These are phyloP conservation scores for human (Homo sapiens) DNA, from an alignment of 2,113 vertebrate species.

Conservation along the genomic window DNA sequence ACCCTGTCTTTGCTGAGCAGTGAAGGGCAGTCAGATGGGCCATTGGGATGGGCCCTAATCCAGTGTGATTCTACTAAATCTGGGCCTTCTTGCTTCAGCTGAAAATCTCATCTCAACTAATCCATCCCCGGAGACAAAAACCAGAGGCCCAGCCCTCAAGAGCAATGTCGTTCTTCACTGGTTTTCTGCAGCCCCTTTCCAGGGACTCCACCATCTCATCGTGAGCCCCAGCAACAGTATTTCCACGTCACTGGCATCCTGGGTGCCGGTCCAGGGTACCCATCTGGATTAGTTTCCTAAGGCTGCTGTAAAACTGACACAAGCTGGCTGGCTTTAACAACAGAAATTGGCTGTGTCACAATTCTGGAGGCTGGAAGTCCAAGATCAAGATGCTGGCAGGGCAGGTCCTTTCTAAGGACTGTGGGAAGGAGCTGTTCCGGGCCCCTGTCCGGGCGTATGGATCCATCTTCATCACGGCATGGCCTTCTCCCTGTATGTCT, in stretches of 20 bases:
- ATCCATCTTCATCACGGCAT: neutral
- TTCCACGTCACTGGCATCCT: neutral
- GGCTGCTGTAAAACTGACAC: neutral
- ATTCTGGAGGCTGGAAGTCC: neutral
- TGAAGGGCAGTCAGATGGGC: no score
- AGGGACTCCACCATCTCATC: no score
- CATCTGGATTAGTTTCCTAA: neutral
- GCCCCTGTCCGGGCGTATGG: neutral
- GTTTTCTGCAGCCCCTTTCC: neutral
- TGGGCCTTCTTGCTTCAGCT: neutral
- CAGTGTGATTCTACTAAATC: neutral
- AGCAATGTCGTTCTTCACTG: neutral
- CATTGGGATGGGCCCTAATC: no score
- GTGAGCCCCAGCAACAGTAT: neutral
- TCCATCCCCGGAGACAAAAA: neutral
- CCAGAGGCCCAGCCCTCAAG: neutral
- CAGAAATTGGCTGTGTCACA: neutral
- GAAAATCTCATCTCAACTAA: neutral
- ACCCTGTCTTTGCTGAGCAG: neutral
- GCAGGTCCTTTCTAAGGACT: neutral
- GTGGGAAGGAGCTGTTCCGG: rapidly evolving
- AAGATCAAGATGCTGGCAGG: no score
- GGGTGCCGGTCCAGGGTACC: neutral
- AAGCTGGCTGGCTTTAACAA: no score
- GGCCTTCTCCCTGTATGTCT: neutral